Evolutionary conservation across 2,113 vertebrate species (phyloP).

Genomic region (Poicephalus gulielmi): DNA sequence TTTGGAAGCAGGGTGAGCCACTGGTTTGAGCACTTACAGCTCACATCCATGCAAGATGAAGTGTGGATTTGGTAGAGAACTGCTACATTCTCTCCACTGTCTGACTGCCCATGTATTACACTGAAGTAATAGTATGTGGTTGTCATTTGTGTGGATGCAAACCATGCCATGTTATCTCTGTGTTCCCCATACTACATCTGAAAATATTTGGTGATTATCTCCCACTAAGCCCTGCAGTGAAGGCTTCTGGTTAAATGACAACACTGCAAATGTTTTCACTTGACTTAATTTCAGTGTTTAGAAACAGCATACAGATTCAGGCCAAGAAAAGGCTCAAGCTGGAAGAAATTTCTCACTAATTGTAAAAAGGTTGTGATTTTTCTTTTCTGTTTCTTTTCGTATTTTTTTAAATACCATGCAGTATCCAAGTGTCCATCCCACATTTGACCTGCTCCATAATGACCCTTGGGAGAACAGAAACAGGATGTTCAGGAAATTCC

Average conservation of each 20-base stretch:
- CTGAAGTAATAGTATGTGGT: neutral
- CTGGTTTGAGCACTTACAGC: neutral
- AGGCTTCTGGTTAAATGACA: neutral
- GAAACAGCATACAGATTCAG: neutral
- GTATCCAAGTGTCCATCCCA: slow-evolving; percentile 64
- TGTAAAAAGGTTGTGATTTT: neutral
- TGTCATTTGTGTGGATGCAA: neutral
- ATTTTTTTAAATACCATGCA: neutral
- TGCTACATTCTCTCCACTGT: neutral
- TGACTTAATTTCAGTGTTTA: neutral
- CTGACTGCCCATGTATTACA: neutral
- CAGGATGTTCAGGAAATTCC: slow-evolving; percentile 78
- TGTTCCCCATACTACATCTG: neutral
- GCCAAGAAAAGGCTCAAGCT: neutral
- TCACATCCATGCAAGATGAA: neutral
- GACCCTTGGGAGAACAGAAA: slow-evolving; percentile 76
- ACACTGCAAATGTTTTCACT: neutral
- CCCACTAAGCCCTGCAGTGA: neutral
- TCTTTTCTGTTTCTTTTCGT: neutral
- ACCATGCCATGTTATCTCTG: neutral
- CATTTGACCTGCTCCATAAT: slow-evolving; percentile 76
- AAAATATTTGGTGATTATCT: neutral
- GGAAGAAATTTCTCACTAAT: neutral
- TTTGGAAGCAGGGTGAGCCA: neutral
- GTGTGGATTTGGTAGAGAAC: neutral